These are phyloP conservation scores for Phalacrocorax brasilianus DNA, from an alignment of 2,113 vertebrate species.

Conservation along the genomic window DNA sequence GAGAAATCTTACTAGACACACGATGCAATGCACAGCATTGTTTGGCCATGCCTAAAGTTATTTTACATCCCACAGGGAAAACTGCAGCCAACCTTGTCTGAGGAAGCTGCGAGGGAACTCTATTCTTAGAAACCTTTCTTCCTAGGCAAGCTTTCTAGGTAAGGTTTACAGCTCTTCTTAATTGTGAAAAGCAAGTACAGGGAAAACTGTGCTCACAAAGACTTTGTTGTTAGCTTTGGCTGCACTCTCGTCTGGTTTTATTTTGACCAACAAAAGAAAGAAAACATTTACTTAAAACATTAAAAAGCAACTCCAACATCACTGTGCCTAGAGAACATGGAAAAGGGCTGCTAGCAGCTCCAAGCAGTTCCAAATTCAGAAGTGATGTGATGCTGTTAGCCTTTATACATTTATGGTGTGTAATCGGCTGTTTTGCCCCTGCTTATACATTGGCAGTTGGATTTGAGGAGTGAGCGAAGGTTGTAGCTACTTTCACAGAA, in stretches of 20 bases:
- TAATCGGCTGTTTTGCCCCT: background rate
- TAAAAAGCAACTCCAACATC: background rate
- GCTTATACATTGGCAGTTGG: background rate
- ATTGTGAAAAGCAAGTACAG: background rate
- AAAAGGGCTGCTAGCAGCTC: background rate
- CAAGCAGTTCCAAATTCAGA: background rate
- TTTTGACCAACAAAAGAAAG: background rate
- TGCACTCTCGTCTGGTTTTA: background rate
- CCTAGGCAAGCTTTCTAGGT: background rate
- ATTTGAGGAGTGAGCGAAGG: background rate
- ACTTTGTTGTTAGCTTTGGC: background rate
- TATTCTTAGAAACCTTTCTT: background rate
- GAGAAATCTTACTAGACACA: background rate
- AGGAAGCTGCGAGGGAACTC: background rate
- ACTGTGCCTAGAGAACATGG: background rate
- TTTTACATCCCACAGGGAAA: background rate
- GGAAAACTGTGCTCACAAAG: background rate
- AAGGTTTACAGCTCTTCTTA: background rate
- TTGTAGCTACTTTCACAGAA: background rate
- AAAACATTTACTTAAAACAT: background rate
- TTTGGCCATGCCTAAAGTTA: background rate
- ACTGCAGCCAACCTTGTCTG: background rate
- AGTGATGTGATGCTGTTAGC: background rate
- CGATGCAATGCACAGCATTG: accelerated
- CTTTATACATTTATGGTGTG: background rate